Conservation (phyloP, 2,888 invertebrate species). For the Parelbella ahira region DNA sequence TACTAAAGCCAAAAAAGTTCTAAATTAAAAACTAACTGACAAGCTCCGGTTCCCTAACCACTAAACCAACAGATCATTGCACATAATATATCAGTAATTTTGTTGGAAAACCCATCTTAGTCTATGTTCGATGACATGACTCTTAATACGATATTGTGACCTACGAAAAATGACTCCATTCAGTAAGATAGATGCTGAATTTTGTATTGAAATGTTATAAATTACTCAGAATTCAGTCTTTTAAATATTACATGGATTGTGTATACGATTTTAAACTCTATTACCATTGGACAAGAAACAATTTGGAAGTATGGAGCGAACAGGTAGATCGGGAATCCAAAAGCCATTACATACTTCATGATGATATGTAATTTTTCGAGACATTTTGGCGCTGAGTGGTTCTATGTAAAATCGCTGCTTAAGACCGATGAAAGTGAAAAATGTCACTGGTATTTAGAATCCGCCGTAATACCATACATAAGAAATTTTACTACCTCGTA, state of each 20-base stretch:
- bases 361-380: slow-evolving; percentile 16
- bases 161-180: slow-evolving; percentile 6
- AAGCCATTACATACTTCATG: slow-evolving; percentile 13
- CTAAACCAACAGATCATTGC: too few species aligned
- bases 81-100: too few species aligned
- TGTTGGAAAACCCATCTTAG: too few species aligned
- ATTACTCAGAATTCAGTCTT: slow-evolving; percentile 1
- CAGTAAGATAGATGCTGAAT: slow-evolving; percentile 1
- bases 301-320: slow-evolving; percentile 3
- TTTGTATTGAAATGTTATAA: slow-evolving; percentile 5
- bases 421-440: slow-evolving; percentile 8
- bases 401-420: not conserved
- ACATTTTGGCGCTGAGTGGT: slow-evolving; percentile 1
- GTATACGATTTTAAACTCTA: slow-evolving; percentile 1
- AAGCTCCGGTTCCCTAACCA: too few species aligned
- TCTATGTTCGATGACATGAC: too few species aligned
- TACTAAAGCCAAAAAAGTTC: too few species aligned
- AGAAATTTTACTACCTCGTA: too few species aligned
- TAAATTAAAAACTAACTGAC: too few species aligned
- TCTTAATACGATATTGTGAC: too few species aligned
- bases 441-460: slow-evolving; percentile 3
- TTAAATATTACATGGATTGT: not conserved
- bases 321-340: slow-evolving; percentile 10
- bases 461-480: too few species aligned
- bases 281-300: not conserved